phyloP scores from a whole-genome alignment of 2,888 invertebrate species.

The Hydriomena furcata region DNA sequence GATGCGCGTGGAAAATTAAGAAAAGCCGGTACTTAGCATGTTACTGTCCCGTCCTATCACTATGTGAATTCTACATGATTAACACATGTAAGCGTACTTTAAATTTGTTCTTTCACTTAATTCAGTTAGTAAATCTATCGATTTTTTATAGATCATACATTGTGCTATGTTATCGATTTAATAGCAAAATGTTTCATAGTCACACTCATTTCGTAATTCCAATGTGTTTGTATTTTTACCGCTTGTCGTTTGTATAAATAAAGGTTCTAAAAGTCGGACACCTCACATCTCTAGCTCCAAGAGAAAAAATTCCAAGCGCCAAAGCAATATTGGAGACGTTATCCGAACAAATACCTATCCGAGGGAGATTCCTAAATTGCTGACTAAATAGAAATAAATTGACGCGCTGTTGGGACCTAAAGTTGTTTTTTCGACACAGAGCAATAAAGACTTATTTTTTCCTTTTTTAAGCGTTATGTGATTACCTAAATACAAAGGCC shows the following conservation, averaged over 20 bases:
- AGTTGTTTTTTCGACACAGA: conserved; percentile 22
- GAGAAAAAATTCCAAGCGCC: conserved; percentile 37
- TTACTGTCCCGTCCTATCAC: not conserved
- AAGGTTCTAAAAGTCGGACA: not conserved
- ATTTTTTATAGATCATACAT: too few relatives aligned
- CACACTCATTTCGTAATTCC: too few relatives aligned
- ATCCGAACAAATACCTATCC: conserved; percentile 37
- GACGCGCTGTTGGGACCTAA: conserved; percentile 24
- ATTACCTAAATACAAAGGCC: too few relatives aligned
- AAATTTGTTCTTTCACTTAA: too few relatives aligned
- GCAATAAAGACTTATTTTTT: not conserved
- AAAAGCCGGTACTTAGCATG: not conserved
- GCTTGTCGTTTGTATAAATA: too few relatives aligned
- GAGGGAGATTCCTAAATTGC: conserved; percentile 41
- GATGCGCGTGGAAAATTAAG: not conserved
- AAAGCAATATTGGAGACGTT: conserved; percentile 42
- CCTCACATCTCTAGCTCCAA: conserved; percentile 9
- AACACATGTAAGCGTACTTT: too few relatives aligned
- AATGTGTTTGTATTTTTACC: too few relatives aligned
- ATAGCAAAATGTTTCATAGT: too few relatives aligned
- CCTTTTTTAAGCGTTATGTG: too few relatives aligned
- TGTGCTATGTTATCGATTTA: too few relatives aligned
- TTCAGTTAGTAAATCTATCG: too few relatives aligned
- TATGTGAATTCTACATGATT: too few relatives aligned
- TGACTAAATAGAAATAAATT: conserved; percentile 35